phyloP scores from a whole-genome alignment of 2,113 vertebrate genomes.

The Arothron firmamentum region DNA sequence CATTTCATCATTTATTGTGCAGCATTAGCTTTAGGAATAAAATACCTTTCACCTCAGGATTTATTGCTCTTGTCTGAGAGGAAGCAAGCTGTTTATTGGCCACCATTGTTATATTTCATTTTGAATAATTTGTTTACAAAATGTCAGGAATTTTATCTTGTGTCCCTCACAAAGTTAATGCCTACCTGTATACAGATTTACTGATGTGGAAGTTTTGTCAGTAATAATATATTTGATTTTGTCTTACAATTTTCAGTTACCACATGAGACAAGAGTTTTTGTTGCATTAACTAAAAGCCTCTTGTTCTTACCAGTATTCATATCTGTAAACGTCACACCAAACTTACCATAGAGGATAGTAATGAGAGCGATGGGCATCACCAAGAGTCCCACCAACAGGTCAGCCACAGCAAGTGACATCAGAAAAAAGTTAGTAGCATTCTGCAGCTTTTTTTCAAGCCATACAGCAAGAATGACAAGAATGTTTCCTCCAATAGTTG shows the following conservation, averaged over 20 bases:
- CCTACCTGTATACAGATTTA: not conserved
- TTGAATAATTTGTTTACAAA: slow-evolving; percentile 27
- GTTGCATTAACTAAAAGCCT: not conserved
- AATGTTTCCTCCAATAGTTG: slow-evolving; percentile 94
- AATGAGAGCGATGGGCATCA: slow-evolving; percentile 94
- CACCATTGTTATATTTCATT: slow-evolving; percentile 20
- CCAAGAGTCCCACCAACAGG: slow-evolving; percentile 91
- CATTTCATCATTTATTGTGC: not conserved
- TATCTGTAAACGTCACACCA: not conserved
- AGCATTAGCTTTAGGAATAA: slow-evolving; percentile 6
- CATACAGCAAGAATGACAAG: slow-evolving; percentile 94
- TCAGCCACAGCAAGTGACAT: slow-evolving; percentile 94
- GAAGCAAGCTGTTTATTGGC: slow-evolving; percentile 20
- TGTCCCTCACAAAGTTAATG: slow-evolving; percentile 4
- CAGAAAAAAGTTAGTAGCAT: slow-evolving; percentile 97
- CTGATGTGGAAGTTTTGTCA: not conserved
- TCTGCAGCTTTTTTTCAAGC: slow-evolving; percentile 92
- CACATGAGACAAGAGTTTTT: not conserved
- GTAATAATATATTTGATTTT: not conserved
- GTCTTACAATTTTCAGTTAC: not conserved
- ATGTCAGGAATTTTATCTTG: slow-evolving; percentile 1
- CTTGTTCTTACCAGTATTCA: not conserved
- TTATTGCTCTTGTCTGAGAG: slow-evolving; percentile 15
- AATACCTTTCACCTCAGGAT: not conserved
- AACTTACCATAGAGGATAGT: slow-evolving; percentile 81